A percentile compares a stretch with the other conserved stretches of the same genome.
Conservation (phyloP, 1,140 invertebrate species). For the Antheraea pernyi region DNA sequence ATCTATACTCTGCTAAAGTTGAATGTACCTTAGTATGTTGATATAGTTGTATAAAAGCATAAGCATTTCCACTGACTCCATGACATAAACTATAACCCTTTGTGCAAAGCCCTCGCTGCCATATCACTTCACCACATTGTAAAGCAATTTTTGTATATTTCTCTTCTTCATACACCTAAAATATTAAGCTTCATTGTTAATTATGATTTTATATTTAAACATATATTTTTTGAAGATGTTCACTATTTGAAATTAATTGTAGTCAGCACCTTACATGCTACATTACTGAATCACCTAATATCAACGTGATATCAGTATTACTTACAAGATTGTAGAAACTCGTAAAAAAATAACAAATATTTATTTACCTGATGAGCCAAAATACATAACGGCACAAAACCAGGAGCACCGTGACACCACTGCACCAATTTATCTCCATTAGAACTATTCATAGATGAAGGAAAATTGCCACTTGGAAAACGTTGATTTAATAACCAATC, state of each 20-base stretch:
- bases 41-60: constrained; percentile 90
- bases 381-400: constrained; percentile 88
- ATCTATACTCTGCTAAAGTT: background rate
- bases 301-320: too few relatives aligned
- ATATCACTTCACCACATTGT: constrained; percentile 88
- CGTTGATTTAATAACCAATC: constrained; percentile 72
- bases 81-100: constrained; percentile 97
- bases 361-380: constrained; percentile 86
- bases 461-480: constrained; percentile 90
- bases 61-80: constrained; percentile 95
- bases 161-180: constrained; percentile 85
- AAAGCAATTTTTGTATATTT: constrained; percentile 88
- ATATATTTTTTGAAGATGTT: too few relatives aligned
- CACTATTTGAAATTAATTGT: too few relatives aligned
- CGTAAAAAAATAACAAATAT: too few relatives aligned
- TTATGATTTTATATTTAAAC: too few relatives aligned
- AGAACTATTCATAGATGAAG: constrained; percentile 87
- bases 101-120: constrained; percentile 90
- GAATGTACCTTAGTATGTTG: constrained; percentile 86
- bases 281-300: too few relatives aligned
- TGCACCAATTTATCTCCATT: constrained; percentile 90
- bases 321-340: too few relatives aligned
- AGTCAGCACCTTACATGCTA: too few relatives aligned
- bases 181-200: constrained; percentile 1
- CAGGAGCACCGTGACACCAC: constrained; percentile 97